These are phyloP conservation scores for Megathymus violae DNA, from an alignment of 1,140 invertebrate genomes.

Conservation along the genomic window DNA sequence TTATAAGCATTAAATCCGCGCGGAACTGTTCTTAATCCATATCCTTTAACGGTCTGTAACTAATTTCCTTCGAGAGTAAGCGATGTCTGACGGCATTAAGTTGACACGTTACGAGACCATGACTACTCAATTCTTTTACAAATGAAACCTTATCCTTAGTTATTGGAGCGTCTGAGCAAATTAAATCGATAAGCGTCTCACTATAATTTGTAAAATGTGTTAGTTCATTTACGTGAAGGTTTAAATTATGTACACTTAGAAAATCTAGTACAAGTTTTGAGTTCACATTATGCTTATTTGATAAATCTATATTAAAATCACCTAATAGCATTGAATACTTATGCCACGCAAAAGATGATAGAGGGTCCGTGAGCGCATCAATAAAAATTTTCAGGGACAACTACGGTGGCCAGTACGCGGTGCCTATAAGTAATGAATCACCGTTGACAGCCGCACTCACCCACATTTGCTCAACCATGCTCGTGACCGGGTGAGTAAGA, in stretches of 20 bases:
- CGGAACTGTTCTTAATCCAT: no score
- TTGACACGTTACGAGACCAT: background rate
- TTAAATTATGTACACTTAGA: background rate
- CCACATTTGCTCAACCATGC: slow-evolving; percentile 22
- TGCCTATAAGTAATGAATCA: background rate
- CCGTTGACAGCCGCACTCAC: background rate
- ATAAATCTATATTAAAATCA: background rate
- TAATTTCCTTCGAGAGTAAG: no score
- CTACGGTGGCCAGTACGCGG: no score
- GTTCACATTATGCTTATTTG: background rate
- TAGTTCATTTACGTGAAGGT: background rate
- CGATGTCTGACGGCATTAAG: no score
- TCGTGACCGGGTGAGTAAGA: no score
- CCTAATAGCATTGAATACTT: no score
- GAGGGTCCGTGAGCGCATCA: no score
- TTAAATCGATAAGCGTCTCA: background rate
- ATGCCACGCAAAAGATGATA: no score
- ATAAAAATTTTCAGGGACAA: no score
- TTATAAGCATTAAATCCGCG: no score
- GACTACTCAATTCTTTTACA: background rate
- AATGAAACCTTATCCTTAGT: background rate
- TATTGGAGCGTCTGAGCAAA: background rate
- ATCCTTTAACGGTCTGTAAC: no score
- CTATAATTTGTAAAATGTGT: background rate
- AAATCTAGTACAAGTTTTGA: background rate